Percentiles rank a stretch among this genome's conserved stretches.
Evolutionary conservation across 1,140 invertebrate species (phyloP).

Genomic region (Bathynomus jamesi): DNA sequence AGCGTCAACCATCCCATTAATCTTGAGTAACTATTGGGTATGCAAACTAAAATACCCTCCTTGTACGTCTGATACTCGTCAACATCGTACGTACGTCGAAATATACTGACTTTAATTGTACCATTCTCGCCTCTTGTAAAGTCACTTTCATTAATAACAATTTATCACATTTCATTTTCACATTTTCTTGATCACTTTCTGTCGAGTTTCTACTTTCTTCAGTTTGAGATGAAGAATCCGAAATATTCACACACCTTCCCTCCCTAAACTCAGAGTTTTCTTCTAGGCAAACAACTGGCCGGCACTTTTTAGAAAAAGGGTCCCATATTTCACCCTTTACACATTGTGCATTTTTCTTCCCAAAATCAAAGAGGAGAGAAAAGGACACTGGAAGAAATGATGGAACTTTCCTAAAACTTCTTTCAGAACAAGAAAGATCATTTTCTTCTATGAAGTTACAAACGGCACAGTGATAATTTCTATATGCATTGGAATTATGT

Average conservation of each 20-base stretch:
- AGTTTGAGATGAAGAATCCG: too few relatives aligned
- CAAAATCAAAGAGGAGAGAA: constrained; percentile 50
- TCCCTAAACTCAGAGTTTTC: constrained; percentile 35
- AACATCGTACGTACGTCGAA: constrained; percentile 41
- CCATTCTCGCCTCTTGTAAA: constrained; percentile 43
- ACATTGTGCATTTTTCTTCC: constrained; percentile 39
- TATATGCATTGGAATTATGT: constrained; percentile 41
- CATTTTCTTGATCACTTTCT: constrained; percentile 39
- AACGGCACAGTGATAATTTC: constrained; percentile 52
- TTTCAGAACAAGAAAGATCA: constrained; percentile 41
- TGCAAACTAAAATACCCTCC: constrained; percentile 39
- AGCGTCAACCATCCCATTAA: constrained; percentile 47
- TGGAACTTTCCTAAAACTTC: constrained; percentile 36
- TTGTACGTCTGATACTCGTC: constrained; percentile 41
- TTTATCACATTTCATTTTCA: constrained; percentile 41
- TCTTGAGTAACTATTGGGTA: constrained; percentile 44
- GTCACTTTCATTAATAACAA: constrained; percentile 44
- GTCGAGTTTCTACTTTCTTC: too few relatives aligned
- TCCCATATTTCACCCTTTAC: constrained; percentile 45
- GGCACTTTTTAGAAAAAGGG: constrained; percentile 49
- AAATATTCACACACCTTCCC: constrained; percentile 38
- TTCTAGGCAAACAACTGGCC: constrained; percentile 42
- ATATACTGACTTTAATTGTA: constrained; percentile 43
- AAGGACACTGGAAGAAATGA: constrained; percentile 47
- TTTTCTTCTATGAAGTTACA: constrained; percentile 48